phyloP scores from a whole-genome alignment of 2,888 invertebrate species.

The Acanthosepion pharaonis region DNA sequence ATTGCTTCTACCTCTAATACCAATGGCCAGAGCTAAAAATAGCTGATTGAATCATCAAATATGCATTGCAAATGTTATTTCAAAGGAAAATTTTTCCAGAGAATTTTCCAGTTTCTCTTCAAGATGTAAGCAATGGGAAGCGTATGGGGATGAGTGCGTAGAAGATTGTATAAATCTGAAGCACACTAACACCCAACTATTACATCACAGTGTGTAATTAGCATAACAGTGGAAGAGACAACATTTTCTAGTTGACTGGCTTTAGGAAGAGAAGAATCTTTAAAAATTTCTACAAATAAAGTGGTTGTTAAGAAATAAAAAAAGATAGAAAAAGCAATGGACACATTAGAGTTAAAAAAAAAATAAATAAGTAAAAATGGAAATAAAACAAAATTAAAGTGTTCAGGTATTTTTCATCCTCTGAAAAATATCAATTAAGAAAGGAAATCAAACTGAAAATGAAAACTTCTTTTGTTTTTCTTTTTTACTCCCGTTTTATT shows the following conservation, averaged over 20 bases:
- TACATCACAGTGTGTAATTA: neutral
- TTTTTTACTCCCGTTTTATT: neutral
- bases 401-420: neutral
- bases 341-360: neutral
- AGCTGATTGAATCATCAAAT: slow-evolving; percentile 33
- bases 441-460: neutral
- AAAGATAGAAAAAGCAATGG: neutral
- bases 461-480: neutral
- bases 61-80: slow-evolving; percentile 33
- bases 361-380: neutral
- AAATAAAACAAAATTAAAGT: neutral
- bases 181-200: neutral
- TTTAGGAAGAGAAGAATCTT: neutral
- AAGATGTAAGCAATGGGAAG: neutral
- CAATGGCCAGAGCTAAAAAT: slow-evolving; percentile 21
- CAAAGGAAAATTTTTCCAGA: slow-evolving; percentile 33
- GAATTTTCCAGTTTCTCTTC: slow-evolving; percentile 20
- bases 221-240: neutral
- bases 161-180: neutral
- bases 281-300: neutral
- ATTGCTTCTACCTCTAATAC: neutral
- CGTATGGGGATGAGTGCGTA: neutral
- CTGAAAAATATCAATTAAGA: neutral
- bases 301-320: neutral
- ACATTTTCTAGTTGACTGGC: neutral